These are phyloP conservation scores for Gastracanthus pulcherrimus DNA, from an alignment of 2,888 invertebrate species.

Conservation along the genomic window DNA sequence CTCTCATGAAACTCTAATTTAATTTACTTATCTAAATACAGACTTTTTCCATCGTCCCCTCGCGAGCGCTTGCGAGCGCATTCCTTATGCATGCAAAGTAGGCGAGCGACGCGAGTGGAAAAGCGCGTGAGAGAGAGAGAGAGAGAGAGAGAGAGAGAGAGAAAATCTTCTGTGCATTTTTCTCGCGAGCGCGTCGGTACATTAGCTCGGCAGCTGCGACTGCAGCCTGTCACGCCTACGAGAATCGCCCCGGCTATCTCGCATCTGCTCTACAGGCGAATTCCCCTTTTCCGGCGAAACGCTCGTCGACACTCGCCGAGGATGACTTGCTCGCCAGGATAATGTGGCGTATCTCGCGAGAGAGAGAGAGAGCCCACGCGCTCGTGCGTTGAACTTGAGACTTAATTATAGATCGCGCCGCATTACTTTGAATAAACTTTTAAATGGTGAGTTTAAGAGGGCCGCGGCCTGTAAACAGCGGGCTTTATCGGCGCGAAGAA, in stretches of 20 bases:
- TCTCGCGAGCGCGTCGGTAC: background rate
- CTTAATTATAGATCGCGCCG: conserved; percentile 38
- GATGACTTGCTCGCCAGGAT: too few relatives aligned
- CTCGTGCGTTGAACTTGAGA: conserved; percentile 34
- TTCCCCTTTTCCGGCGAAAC: conserved; percentile 23
- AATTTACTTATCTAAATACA: background rate
- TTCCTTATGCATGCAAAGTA: too few relatives aligned
- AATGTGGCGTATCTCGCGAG: too few relatives aligned
- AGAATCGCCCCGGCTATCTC: background rate
- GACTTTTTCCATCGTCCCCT: background rate
- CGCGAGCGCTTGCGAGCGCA: too few relatives aligned
- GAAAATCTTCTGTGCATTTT: background rate
- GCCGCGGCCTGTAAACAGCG: background rate
- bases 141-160: background rate
- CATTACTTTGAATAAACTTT: conserved; percentile 27
- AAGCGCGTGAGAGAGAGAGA: too few relatives aligned
- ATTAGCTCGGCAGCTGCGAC: background rate
- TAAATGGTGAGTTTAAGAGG: conserved; percentile 11
- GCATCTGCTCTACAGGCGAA: background rate
- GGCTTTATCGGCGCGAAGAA: background rate
- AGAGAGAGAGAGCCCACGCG: conserved; percentile 26
- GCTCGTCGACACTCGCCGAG: background rate
- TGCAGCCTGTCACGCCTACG: conserved; percentile 46
- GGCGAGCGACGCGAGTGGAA: too few relatives aligned
- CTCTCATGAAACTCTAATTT: background rate